Base-by-base conservation (phyloP, 1,140 invertebrate genomes). In the Drosophila funebris region DNA sequence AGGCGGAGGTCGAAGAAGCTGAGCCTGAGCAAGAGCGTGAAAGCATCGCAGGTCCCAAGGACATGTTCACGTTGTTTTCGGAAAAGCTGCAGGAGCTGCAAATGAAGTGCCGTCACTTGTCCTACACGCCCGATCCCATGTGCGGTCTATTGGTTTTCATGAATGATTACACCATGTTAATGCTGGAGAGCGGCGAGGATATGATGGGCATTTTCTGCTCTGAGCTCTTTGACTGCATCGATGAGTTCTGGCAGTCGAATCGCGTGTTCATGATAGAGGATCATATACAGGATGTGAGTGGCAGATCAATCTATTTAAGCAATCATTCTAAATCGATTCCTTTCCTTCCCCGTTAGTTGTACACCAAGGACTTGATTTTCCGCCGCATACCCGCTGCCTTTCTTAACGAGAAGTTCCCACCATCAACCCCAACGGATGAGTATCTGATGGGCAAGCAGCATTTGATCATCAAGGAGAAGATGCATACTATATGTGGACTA, bases 331-430 rank as follows among this genome's bases (percentile, higher is more conserved):
- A 31, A 31, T 27, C 3, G 3, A 3, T n/a, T 16, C 20, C 7
- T 22, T 27, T 2, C 33, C 31, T 36, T 54, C 44, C 6, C 11
- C 18, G 7, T 5, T 7, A 73, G 13, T n/a, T 87, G 0, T 88
- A 78, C n/a, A 87, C 82, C 18, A 87, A 72, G 20, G 56, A 73
- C 0, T 16, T 90, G 5, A n/a, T 73, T 1, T 78, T 56, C 4
- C 71, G 82, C 0, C 79, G 82, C 22, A 75, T 80, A n/a, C 68
- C 79, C 0, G 76, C 73, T 1, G 76, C 77, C 5, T 82, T 70
- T 27, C 73, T 91, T 0, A 91, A 91, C 52, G 90, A 91, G 7
- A 91, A 91, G 60, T 91, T 91, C 29, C 90, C 90, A 8, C 67
- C 90, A 0, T 76, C 90, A 0, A 91, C 90, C 22, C 67, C 84